Conservation (phyloP, 2,888 invertebrate genomes). For the Synergus itoensis region DNA sequence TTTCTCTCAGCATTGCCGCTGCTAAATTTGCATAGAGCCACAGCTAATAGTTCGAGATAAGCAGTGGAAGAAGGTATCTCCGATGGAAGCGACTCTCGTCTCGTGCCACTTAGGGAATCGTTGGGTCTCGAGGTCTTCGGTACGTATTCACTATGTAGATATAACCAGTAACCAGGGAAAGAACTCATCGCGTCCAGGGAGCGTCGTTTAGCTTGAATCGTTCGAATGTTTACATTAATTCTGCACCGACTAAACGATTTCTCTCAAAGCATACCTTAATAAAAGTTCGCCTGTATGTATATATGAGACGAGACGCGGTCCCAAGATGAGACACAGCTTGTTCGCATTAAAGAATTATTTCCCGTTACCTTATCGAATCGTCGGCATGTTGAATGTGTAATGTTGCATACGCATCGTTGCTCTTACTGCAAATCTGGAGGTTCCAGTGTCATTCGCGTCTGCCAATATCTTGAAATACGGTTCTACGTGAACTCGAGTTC, state of each 20-base stretch:
- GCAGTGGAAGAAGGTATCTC: slow-evolving; percentile 62
- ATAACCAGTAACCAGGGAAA: slow-evolving; percentile 32
- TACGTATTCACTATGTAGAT: slow-evolving; percentile 26
- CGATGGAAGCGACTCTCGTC: slow-evolving; percentile 46
- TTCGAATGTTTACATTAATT: slow-evolving; percentile 34
- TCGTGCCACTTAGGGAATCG: slow-evolving; percentile 58
- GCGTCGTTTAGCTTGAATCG: slow-evolving; percentile 29
- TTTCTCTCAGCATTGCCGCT: slow-evolving; percentile 58
- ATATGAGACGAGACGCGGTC: not conserved
- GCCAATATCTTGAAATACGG: slow-evolving; percentile 32
- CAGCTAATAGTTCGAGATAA: slow-evolving; percentile 74
- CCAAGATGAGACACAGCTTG: slow-evolving; percentile 23
- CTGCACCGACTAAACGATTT: slow-evolving; percentile 25
- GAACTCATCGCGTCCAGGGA: slow-evolving; percentile 6
- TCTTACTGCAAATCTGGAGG: slow-evolving; percentile 18
- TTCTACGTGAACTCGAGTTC: slow-evolving; percentile 22
- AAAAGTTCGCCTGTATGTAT: slow-evolving; percentile 15
- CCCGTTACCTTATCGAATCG: slow-evolving; percentile 61
- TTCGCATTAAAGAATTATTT: slow-evolving; percentile 57
- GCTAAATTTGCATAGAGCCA: slow-evolving; percentile 73
- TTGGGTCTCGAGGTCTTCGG: slow-evolving; percentile 1
- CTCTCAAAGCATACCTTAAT: slow-evolving; percentile 24
- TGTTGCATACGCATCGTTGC: slow-evolving; percentile 36
- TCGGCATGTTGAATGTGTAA: slow-evolving; percentile 40
- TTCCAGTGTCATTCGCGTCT: slow-evolving; percentile 27